A percentile compares a stretch with the other conserved stretches of the same genome.
phyloP scores from a whole-genome alignment of 2,888 invertebrate species.

The Venustoraphidia nigricollis region DNA sequence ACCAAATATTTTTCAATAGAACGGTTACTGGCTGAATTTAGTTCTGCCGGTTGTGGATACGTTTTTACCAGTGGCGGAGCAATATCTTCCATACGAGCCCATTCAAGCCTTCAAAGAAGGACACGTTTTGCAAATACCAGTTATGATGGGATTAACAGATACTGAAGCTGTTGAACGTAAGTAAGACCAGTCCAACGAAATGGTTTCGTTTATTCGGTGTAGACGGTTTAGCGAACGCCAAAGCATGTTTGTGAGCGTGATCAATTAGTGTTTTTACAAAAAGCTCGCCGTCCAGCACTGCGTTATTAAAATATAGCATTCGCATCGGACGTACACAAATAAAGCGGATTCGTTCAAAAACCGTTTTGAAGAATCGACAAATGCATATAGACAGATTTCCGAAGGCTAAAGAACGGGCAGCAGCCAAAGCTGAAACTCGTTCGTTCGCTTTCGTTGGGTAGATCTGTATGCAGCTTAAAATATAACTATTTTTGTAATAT shows the following conservation, averaged over 20 bases:
- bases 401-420: too few species aligned
- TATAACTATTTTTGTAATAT: background rate
- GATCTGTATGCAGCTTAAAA: too few species aligned
- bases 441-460: too few species aligned
- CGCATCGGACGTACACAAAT: too few species aligned
- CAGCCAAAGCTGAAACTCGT: too few species aligned
- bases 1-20: conserved; percentile 23
- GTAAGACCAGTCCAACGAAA: conserved; percentile 6
- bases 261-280: too few species aligned
- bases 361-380: too few species aligned
- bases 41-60: conserved; percentile 48
- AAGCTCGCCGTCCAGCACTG: too few species aligned
- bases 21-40: conserved; percentile 37
- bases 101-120: conserved; percentile 34
- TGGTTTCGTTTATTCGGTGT: too few species aligned
- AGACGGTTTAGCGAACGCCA: conserved; percentile 14
- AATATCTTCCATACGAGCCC: conserved; percentile 42
- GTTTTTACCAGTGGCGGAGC: conserved; percentile 41
- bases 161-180: conserved; percentile 44
- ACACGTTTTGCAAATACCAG: conserved; percentile 40
- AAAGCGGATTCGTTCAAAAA: too few species aligned
- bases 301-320: too few species aligned
- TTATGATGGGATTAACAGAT: conserved; percentile 51
- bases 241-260: conserved; percentile 15
- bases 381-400: too few species aligned